These are phyloP conservation scores for Ictalurus punctatus DNA, from an alignment of 2,113 vertebrate species.

Conservation along the genomic window DNA sequence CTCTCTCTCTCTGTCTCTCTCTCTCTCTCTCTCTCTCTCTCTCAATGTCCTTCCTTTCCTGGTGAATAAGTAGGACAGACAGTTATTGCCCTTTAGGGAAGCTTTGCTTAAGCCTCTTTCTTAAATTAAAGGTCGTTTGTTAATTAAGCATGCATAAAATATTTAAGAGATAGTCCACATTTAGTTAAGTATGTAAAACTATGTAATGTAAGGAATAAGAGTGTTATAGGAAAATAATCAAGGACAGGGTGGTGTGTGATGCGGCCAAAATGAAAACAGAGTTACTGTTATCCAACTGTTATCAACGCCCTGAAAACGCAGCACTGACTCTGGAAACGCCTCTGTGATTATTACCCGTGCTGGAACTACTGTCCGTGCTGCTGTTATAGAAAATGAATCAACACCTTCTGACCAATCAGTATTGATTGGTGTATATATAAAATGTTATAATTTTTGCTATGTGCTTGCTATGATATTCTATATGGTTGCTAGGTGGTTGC, in stretches of 20 bases:
- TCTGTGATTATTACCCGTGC: too few relatives aligned
- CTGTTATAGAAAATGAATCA: too few relatives aligned
- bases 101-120: constrained; percentile 15
- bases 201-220: background rate
- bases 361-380: too few relatives aligned
- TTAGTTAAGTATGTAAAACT: background rate
- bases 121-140: constrained; percentile 34
- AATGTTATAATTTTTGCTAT: background rate
- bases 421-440: background rate
- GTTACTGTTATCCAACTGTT: background rate
- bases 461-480: background rate
- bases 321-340: background rate
- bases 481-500: too few relatives aligned
- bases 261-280: background rate
- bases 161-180: background rate
- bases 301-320: background rate
- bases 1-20: background rate
- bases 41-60: background rate
- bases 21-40: background rate
- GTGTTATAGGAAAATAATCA: background rate
- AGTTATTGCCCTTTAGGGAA: constrained; percentile 26
- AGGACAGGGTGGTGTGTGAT: background rate
- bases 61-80: constrained; percentile 28
- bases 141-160: constrained; percentile 22
- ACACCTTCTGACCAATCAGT: too few relatives aligned